Base-by-base conservation (phyloP, 2,113 vertebrate genomes). In the Athene noctua region DNA sequence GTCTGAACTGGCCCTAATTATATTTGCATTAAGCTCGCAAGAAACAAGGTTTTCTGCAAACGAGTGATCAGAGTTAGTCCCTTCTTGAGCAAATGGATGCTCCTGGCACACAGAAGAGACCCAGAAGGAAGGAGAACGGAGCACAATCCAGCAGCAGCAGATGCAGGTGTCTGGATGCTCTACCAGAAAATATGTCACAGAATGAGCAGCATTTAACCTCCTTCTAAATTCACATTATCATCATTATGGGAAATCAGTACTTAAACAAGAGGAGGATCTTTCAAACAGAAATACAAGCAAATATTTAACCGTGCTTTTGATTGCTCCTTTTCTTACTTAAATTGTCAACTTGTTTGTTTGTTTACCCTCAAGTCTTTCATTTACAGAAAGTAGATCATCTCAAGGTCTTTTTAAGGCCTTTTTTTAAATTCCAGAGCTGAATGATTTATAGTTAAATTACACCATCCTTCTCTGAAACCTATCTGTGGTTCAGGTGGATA, bases 51-150 rank as follows among this genome's bases (percentile, higher is more conserved):
- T 54, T 90, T 22, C 62, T 36, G 59, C 34, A 29, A 8, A 23
- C 0, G 0, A 23, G 42, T 11, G 38, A 1, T 29, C 57, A 16
- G 63, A 34, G 4, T n/a, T 29, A 22, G 51, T 11, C 6, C 40
- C 70, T 81, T 29, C 11, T 11, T 20, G 23, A n/a, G 40, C 40
- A 27, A 65, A 29, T 1, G 11, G 55, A 6, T 36, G n/a, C 26
- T 75, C 20, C 40, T 66, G 66, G 57, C 42, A 58, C 1, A 2
- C 11, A 8, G 29, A 21, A 16, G 13, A 6, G 25, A 8, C 34
- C n/a, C 75, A 10, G 54, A 15, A 13, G 80, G 81, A 81, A 73
- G 59, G 57, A 7, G 70, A 71, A 13, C 58, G 13, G 23, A 49
- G 80, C 78, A 5, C 58, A 30, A 4, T 10, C 1, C 47, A 47